Evolutionary conservation across 2,113 vertebrate species (phyloP), one percentile per base, ranked within the genome.

Genomic region (Plestiodon gilberti): DNA sequence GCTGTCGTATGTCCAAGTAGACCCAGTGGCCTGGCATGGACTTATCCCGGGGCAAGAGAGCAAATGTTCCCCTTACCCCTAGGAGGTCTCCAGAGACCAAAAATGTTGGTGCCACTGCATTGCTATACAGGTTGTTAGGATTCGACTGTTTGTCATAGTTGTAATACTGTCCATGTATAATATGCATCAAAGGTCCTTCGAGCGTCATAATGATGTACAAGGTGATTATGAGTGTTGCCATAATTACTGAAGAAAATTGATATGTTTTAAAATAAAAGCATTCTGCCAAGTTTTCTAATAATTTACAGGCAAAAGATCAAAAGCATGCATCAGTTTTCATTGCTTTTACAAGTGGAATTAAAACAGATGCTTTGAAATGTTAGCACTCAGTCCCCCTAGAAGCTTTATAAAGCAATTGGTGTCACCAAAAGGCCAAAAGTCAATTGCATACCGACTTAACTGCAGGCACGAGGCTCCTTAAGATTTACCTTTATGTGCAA

Each of bases 171-270:
- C 23, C n/a, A 85, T 55, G 25, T 48, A 77, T 69, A 78, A 65
- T 20, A 65, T 25, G 64, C 35, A 61, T 38, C 85, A 76, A 20
- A 55, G 14, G 33, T 23, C 3, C 52, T n/a, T 86, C 33, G 5
- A 57, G 55, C n/a, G 23, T 17, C 2, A 33, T 7, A 85, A 30
- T 25, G 83, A 52, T 28, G 76, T 7, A 14, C 25, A 75, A 33
- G 1, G 43, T 40, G 28, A 86, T n/a, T 73, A 85, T 55, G 81
- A 83, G 76, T 71, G 84, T 92, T 79, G 82, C 76, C 64, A 15
- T 87, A 81, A 87, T 81, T 80, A 73, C 10, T 48, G 69, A 78
- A 87, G 57, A 92, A 88, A 87, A 74, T 18, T 23, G 80, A 84
- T 6, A 48, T 73, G 25, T 79, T 70, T n/a, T 77, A 86, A 83